These are phyloP conservation scores for Axis porcinus DNA, from an alignment of 2,113 vertebrate genomes.

Conservation along the genomic window DNA sequence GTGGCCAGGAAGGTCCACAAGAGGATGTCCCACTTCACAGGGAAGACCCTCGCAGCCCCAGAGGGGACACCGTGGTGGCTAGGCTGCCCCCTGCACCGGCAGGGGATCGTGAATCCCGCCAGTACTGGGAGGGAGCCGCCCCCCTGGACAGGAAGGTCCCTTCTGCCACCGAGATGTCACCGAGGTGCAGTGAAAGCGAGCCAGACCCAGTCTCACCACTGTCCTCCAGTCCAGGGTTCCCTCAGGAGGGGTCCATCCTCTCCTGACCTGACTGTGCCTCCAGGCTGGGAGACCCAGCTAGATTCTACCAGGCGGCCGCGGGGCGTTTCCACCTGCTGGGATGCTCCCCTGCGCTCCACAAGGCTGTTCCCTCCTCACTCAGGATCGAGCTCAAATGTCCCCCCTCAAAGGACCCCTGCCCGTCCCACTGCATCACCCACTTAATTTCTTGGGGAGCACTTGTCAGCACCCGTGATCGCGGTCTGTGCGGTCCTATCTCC, in stretches of 20 bases:
- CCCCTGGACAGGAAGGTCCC: background rate
- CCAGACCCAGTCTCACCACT: background rate
- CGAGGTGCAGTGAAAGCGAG: fast-evolving
- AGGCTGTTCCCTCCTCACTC: background rate
- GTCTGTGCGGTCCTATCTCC: background rate
- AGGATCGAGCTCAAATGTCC: background rate
- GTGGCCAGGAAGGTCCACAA: background rate
- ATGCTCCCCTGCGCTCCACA: fast-evolving
- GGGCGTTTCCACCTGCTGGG: background rate
- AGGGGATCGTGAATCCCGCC: fast-evolving
- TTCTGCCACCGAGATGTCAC: fast-evolving
- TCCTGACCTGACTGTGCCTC: background rate
- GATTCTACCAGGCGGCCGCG: fast-evolving
- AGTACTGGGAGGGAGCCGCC: background rate
- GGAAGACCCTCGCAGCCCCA: fast-evolving
- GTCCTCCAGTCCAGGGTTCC: background rate
- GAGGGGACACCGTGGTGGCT: fast-evolving
- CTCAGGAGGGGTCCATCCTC: background rate
- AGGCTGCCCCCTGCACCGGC: fast-evolving
- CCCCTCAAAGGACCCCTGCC: background rate
- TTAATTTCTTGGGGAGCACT: background rate
- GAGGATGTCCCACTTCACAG: background rate
- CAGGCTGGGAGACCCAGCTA: background rate
- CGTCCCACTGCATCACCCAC: fast-evolving
- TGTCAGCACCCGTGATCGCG: fast-evolving